These are phyloP conservation scores for Paramacrobiotus metropolitanus DNA, from an alignment of 1,140 invertebrate genomes.

Conservation along the genomic window DNA sequence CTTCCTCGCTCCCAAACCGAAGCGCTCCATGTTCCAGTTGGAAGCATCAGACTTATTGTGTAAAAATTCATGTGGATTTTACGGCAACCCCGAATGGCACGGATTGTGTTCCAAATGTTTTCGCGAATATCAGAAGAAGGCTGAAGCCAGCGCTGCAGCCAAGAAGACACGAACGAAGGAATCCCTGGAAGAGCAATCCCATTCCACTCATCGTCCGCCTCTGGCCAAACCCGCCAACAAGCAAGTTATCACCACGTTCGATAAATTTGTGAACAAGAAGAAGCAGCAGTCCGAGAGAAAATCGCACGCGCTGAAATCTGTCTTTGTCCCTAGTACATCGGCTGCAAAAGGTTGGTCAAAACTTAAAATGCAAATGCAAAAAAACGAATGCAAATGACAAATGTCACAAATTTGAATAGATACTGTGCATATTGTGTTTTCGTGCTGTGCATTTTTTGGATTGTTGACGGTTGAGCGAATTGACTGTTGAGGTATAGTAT, in stretches of 20 bases:
- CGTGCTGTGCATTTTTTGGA: too few species aligned
- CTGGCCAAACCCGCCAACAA: slow-evolving; percentile 10
- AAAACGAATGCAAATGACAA: not conserved
- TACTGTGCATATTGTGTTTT: not conserved
- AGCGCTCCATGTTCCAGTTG: slow-evolving; percentile 31
- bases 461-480: too few species aligned
- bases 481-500: too few species aligned
- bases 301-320: slow-evolving; percentile 45
- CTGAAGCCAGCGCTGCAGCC: slow-evolving; percentile 6
- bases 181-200: not conserved
- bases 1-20: too few species aligned
- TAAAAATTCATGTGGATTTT: slow-evolving; percentile 83
- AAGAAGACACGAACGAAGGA: too few species aligned
- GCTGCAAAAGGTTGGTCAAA: slow-evolving; percentile 13
- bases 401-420: not conserved
- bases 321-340: slow-evolving; percentile 42
- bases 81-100: slow-evolving; percentile 86
- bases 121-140: slow-evolving; percentile 20
- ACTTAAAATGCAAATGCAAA: slow-evolving; percentile 13
- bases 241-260: slow-evolving; percentile 29
- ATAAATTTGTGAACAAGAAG: slow-evolving; percentile 66
- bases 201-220: not conserved
- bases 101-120: slow-evolving; percentile 83
- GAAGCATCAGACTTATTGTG: slow-evolving; percentile 68
- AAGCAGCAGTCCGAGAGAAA: slow-evolving; percentile 55